These are phyloP conservation scores for Chorisops tibialis DNA, from an alignment of 2,888 invertebrate species.

Conservation along the genomic window DNA sequence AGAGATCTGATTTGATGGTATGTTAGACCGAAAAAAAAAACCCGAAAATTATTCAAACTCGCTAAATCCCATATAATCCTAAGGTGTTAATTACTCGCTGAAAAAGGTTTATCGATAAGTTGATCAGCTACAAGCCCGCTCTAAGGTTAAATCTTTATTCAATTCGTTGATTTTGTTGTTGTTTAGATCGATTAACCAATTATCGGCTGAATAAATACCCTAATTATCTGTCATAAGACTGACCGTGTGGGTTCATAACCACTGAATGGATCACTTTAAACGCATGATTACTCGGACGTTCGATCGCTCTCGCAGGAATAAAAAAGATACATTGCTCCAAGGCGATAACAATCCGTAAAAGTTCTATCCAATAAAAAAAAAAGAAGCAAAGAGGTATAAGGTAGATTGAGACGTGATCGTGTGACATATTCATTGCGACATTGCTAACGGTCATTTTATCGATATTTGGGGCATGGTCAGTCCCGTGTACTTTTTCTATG, in stretches of 20 bases:
- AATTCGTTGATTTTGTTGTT: constrained; percentile 1
- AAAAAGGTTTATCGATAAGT: not conserved
- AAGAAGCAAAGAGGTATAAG: not conserved
- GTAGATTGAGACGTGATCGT: not conserved
- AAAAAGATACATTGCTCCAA: constrained; percentile 8
- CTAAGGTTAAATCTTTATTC: too few relatives aligned
- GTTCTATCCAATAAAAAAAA: not conserved
- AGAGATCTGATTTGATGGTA: too few relatives aligned
- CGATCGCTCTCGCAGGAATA: constrained; percentile 20
- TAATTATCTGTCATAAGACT: constrained; percentile 27
- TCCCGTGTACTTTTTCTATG: too few relatives aligned
- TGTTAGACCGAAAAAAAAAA: too few relatives aligned
- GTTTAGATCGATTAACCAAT: constrained; percentile 22
- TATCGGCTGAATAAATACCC: constrained; percentile 22
- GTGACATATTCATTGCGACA: constrained; percentile 5
- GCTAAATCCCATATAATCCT: constrained; percentile 10
- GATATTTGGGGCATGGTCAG: not conserved
- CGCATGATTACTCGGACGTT: not conserved
- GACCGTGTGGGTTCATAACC: not conserved
- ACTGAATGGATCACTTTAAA: not conserved
- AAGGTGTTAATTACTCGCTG: constrained; percentile 21
- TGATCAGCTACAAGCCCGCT: not conserved
- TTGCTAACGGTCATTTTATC: not conserved
- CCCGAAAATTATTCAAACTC: too few relatives aligned
- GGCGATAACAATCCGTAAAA: not conserved